Conservation (phyloP, 2,797 vertebrate species). For the Brotula barbata region DNA sequence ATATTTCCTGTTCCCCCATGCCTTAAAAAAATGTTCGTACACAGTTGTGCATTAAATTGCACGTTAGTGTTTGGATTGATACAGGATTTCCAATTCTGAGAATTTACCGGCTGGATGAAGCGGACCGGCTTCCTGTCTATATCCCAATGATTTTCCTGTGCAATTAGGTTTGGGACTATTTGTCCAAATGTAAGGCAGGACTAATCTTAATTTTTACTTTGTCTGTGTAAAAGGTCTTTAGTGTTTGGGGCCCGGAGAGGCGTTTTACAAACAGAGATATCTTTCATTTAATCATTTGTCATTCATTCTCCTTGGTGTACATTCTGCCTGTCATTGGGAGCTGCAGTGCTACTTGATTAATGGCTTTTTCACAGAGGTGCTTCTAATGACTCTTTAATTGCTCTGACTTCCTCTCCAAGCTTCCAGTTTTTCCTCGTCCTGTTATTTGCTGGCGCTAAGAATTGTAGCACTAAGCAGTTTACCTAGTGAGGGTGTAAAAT, state of each 20-base stretch:
- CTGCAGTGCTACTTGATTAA: slow-evolving; percentile 69
- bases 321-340: slow-evolving; percentile 60
- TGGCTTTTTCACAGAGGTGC: slow-evolving; percentile 74
- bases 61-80: neutral
- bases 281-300: slow-evolving; percentile 64
- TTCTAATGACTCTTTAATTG: slow-evolving; percentile 81
- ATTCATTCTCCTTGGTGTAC: slow-evolving; percentile 59
- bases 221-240: slow-evolving; percentile 38
- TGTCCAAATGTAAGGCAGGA: slow-evolving; percentile 16
- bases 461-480: too few species aligned
- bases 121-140: neutral
- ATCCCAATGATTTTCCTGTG: neutral
- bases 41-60: neutral
- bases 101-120: neutral
- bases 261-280: slow-evolving; percentile 65
- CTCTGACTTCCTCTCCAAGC: slow-evolving; percentile 67
- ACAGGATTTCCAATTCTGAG: neutral
- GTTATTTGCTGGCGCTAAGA: slow-evolving; percentile 13
- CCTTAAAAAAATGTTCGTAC: slow-evolving; percentile 27
- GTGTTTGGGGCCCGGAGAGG: slow-evolving; percentile 40
- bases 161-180: slow-evolving; percentile 15
- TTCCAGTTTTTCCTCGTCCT: slow-evolving; percentile 44
- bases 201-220: slow-evolving; percentile 28
- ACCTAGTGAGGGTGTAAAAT: neutral
- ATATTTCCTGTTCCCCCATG: slow-evolving; percentile 46